Evolutionary conservation across 2,797 vertebrate species (phyloP), one percentile per base, ranked within the genome.

Genomic region (Gephyroberyx darwinii): DNA sequence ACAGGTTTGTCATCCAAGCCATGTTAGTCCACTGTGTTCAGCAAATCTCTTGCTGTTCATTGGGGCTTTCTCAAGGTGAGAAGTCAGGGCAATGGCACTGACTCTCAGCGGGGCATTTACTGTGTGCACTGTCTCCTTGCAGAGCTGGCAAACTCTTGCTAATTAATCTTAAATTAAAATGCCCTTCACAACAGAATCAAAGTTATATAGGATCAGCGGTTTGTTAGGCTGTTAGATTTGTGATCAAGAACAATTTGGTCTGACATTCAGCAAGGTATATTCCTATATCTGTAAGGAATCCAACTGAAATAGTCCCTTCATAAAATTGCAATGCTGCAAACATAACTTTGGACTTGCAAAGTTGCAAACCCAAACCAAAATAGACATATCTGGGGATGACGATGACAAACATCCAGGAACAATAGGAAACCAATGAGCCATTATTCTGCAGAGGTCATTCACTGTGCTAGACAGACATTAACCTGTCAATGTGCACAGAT

Each of bases 31-130:
- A 67, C 69, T 41, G 71, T 68, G 74, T 84, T 91, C 86, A 89
- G 89, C 86, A 83, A 39, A 79, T 78, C 69, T 50, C 55, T 57
- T 20, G 60, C 70, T 86, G 75, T 65, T 89, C 71, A 75, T 3
- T 56, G 67, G 72, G 74, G 63, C 70, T 75, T 78, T 81, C 64
- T 88, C 78, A 89, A 86, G 85, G 88, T 90, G 86, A 87, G 78
- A 69, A 86, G 86, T 76, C 87, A 71, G 61, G 74, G 65, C 74
- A 53, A 16, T 64, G 80, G 73, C 84, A 84, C 54, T 72, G 17
- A 65, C 65, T 68, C 85, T 81, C 86, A 78, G 84, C 9, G 51
- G 81, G 82, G 52, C 60, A 2, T 82, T 82, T 71, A 67, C 71
- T 39, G 31, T 53, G 69, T 69, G 64, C 41, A 8, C 56, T 64